phyloP scores from a whole-genome alignment of 2,113 vertebrate genomes.

The Tetraodon nigroviridis region DNA sequence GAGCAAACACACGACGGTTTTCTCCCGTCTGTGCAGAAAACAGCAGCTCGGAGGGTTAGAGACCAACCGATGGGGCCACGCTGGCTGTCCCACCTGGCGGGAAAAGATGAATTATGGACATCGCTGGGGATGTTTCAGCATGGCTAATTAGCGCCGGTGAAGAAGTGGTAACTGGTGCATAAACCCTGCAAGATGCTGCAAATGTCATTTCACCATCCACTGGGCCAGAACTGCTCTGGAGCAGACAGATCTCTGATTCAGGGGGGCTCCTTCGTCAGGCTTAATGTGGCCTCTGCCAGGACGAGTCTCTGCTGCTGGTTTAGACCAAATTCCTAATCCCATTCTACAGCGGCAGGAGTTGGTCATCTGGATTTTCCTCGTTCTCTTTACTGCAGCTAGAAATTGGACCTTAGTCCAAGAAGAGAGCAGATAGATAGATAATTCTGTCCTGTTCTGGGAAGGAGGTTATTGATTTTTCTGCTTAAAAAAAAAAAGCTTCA shows the following conservation, averaged over 20 bases:
- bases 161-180: constrained; percentile 44
- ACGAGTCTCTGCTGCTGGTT: too few relatives aligned
- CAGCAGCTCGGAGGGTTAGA: constrained; percentile 32
- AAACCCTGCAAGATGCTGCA: constrained; percentile 30
- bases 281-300: constrained; percentile 26
- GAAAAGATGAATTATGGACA: constrained; percentile 49
- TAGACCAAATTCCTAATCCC: too few relatives aligned
- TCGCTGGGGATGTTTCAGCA: constrained; percentile 35
- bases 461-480: background rate
- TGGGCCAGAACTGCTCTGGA: constrained; percentile 56
- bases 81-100: constrained; percentile 29
- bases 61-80: constrained; percentile 37
- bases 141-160: constrained; percentile 44
- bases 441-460: background rate
- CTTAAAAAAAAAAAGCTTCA: background rate
- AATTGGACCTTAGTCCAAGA: too few relatives aligned
- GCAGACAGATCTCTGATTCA: constrained; percentile 51
- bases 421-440: too few relatives aligned
- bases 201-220: constrained; percentile 64
- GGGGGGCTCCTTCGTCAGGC: constrained; percentile 33
- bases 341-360: too few relatives aligned
- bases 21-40: constrained; percentile 25
- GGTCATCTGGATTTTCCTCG: too few relatives aligned
- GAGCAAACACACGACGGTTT: constrained; percentile 25
- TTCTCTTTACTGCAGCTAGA: too few relatives aligned